phyloP scores from a whole-genome alignment of 2,113 vertebrate genomes.

The Acanthochromis polyacanthus region DNA sequence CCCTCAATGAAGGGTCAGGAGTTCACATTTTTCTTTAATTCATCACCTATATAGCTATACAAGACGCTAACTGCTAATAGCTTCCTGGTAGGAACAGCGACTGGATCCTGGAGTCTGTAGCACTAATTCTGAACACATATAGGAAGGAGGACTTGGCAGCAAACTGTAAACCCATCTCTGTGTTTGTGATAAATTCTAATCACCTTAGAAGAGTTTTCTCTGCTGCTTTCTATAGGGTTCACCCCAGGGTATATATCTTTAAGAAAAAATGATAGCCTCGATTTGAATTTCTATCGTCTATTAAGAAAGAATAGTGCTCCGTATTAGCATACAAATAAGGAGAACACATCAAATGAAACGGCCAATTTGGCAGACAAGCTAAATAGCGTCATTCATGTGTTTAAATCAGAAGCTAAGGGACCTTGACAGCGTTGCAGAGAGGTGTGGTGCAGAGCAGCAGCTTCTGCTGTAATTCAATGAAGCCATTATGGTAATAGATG shows the following conservation, averaged over 20 bases:
- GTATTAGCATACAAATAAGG: constrained; percentile 57
- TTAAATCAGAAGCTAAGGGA: constrained; percentile 42
- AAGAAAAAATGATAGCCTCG: constrained; percentile 14
- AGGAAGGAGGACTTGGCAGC: neutral
- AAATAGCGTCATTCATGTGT: constrained; percentile 35
- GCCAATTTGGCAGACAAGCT: constrained; percentile 44
- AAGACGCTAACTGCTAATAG: too few relatives aligned
- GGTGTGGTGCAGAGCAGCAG: constrained; percentile 22
- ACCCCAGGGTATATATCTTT: neutral
- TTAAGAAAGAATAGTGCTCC: constrained; percentile 1
- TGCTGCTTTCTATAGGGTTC: neutral
- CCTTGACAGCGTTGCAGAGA: constrained; percentile 16
- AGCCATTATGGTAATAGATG: constrained; percentile 65
- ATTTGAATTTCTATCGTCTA: constrained; percentile 18
- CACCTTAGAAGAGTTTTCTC: neutral
- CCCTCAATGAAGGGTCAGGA: too few relatives aligned
- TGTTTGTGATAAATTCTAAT: too few relatives aligned
- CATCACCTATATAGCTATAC: too few relatives aligned
- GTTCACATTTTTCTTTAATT: too few relatives aligned
- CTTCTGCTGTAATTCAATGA: constrained; percentile 37
- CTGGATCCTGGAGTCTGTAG: neutral
- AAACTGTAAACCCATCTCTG: neutral
- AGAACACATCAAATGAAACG: constrained; percentile 37
- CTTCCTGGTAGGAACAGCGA: neutral
- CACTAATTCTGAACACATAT: neutral